Conservation (phyloP, 2,113 vertebrate species). For the Apodemus sylvaticus region DNA sequence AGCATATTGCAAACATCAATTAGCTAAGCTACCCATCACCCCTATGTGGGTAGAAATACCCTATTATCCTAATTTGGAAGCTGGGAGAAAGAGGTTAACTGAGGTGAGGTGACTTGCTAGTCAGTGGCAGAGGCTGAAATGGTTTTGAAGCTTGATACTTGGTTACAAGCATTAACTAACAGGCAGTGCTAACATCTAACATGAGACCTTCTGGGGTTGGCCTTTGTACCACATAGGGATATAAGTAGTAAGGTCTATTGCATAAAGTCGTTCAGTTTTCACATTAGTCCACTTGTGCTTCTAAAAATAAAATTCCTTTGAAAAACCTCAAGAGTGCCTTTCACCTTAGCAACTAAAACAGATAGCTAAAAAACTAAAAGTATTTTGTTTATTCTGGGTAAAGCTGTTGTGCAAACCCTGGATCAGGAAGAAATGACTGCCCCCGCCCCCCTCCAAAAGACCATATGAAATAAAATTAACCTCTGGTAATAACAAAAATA, state of each 20-base stretch:
- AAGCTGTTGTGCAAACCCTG: background rate
- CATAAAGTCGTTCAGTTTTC: background rate
- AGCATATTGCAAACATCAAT: conserved; percentile 59
- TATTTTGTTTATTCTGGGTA: background rate
- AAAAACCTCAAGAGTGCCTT: background rate
- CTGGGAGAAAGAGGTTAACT: conserved; percentile 15
- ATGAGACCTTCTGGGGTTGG: background rate
- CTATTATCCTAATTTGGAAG: conserved; percentile 64
- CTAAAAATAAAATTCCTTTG: background rate
- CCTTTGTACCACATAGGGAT: background rate
- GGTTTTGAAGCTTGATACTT: background rate
- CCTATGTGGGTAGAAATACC: conserved; percentile 59
- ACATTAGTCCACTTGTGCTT: background rate
- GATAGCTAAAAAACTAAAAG: background rate
- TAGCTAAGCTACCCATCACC: conserved; percentile 53
- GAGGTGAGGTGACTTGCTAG: conserved; percentile 19
- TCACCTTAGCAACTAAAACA: background rate
- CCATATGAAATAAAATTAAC: background rate
- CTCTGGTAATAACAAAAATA: background rate
- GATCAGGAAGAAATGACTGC: background rate
- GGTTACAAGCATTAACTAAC: background rate
- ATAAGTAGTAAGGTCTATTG: background rate
- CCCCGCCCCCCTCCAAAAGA: background rate
- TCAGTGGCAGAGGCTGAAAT: conserved; percentile 34
- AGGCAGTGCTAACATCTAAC: background rate